Evolutionary conservation across 53 echinoderm and acorn worm species (phyloP), one percentile per base, ranked within the genome.

Genomic region (Zoroaster sp.): DNA sequence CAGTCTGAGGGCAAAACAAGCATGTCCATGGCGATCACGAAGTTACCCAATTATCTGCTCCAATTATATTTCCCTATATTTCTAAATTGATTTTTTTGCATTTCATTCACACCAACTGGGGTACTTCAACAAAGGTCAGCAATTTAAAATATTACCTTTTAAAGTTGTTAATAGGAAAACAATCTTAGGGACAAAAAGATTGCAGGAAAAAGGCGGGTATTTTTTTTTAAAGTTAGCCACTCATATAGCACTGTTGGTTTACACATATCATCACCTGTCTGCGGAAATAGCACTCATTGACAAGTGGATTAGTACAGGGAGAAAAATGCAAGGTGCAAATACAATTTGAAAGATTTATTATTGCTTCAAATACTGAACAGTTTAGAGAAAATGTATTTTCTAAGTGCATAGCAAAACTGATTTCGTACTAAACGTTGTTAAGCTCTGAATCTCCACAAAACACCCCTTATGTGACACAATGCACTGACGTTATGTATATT

Each of bases 1-100:
- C 93, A 66, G 40, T 93, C 96, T 96, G 89, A 47, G 72, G 66
- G 51, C 73, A 89, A 87, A 73, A 51, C 73, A 72, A 35, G 23
- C 13, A 80, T 21, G 35, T 31, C 32, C 71, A 34, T 71, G 71
- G 34, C 37, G 17, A 37, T 37, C 34, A 34, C 30, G 37, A 71
- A 18, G 30, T 71, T 12, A 35, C 36, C 30, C 17, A 8, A 41
- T 18, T 17, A 20, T 31, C 4, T 42, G 14, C 43, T 28, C 37
- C 14, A 72, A 8, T 72, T 72, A 34, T 72, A 34, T 80, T 0
- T 54, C 12, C 25, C 38, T 40, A 4, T 75, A 44, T 25, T 40
- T 47, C 5, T 44, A 17, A 15, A 76, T 42, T n/a, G 5, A 20
- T n/a, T 3, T 69, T 8, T 69, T 13, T 6, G 6, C 3, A 34